phyloP scores from a whole-genome alignment of 1,140 invertebrate species.

The Bicyclus anynana region DNA sequence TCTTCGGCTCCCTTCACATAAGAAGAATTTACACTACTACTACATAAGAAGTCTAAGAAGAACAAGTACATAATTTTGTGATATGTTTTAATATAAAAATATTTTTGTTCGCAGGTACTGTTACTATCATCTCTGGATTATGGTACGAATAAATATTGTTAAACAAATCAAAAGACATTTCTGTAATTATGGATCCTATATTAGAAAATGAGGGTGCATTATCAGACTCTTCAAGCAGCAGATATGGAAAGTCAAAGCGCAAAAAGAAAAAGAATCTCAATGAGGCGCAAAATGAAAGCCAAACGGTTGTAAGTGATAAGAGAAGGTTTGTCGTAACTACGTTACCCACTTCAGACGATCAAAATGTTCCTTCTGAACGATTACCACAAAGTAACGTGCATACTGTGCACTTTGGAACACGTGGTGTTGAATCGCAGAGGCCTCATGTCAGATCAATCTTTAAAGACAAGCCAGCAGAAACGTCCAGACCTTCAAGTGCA shows the following conservation, averaged over 20 bases:
- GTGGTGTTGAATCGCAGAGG: slow-evolving; percentile 65
- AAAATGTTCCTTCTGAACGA: slow-evolving; percentile 43
- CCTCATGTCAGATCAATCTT: slow-evolving; percentile 68
- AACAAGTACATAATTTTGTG: no score
- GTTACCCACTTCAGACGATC: slow-evolving; percentile 52
- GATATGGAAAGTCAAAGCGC: slow-evolving; percentile 62
- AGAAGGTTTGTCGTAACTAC: slow-evolving; percentile 69
- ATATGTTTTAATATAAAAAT: not conserved
- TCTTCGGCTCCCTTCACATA: no score
- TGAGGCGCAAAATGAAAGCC: slow-evolving; percentile 47
- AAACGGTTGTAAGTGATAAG: slow-evolving; percentile 60
- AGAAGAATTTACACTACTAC: no score
- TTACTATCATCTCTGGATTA: slow-evolving; percentile 41
- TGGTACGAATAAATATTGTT: slow-evolving; percentile 46
- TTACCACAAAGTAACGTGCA: slow-evolving; percentile 61
- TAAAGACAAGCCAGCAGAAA: slow-evolving; percentile 56
- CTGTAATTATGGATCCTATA: slow-evolving; percentile 66
- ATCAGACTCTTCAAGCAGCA: slow-evolving; percentile 53
- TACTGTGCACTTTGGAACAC: slow-evolving; percentile 69
- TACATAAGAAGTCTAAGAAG: no score
- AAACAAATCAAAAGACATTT: slow-evolving; percentile 33
- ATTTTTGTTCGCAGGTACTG: slow-evolving; percentile 56
- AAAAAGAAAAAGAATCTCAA: slow-evolving; percentile 59
- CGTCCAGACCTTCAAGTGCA: slow-evolving; percentile 56
- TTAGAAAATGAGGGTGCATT: slow-evolving; percentile 70